Evolutionary conservation across 2,797 vertebrate species (phyloP), one percentile per base, ranked within the genome.

Genomic region (Tadarida brasiliensis): DNA sequence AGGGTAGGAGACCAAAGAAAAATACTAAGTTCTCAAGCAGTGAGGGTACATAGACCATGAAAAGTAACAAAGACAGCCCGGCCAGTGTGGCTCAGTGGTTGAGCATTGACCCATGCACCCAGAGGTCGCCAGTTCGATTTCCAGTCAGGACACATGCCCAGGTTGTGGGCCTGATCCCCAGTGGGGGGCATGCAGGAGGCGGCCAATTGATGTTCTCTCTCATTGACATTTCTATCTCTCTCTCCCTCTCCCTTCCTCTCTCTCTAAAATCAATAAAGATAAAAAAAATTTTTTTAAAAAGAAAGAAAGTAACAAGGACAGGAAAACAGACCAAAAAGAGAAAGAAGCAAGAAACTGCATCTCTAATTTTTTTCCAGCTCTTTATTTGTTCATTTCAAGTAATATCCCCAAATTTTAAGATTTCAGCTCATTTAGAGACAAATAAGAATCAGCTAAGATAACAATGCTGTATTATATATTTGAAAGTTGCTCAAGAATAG

Each of bases 351-450:
- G 47, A 94, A 59, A n/a, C 2, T 14, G 6, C 11, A 47, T 57
- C 35, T 77, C 35, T 78, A 87, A 49, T 47, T 93, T 67, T 91
- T 76, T 71, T 51, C 35, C 24, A 78, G 15, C 70, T 87, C 68
- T 65, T 47, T 77, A 90, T 57, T 54, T 67, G 35, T 57, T 77
- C 26, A 77, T 89, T 95, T 65, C 30, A 92, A 77, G 28, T 67
- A 65, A 82, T 82, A 71, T 9, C 15, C 11, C 51, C 33, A 59
- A 67, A 59, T 49, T 82, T 67, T 81, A 78, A 90, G 44, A 71
- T 54, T 77, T 83, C 35, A 49, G 24, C 61, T 87, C 39, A 74
- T 10, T 93, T 51, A 84, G 28, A 61, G 49, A 67, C 61, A 86
- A 81, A 57, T 44, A 74, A 91, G 56, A 96, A 90, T 86, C 74